Conservation (phyloP, 2,113 vertebrate species). For the Pseudopodoces humilis region DNA sequence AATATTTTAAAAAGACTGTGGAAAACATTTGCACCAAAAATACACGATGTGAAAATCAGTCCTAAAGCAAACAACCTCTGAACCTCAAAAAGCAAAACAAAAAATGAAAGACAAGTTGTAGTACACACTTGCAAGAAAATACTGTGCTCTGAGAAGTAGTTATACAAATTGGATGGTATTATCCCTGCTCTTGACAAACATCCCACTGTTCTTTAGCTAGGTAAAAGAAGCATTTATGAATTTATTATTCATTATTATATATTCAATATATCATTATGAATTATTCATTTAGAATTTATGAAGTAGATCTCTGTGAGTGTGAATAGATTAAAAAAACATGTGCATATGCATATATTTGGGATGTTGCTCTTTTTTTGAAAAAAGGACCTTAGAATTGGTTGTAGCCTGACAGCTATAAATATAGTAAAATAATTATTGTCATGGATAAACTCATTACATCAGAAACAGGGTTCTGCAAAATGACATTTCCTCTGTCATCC, state of each 20-base stretch:
- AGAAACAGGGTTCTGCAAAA: not conserved
- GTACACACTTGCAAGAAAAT: not conserved
- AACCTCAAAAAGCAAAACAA: not conserved
- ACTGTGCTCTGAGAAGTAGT: not conserved
- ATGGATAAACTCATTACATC: not conserved
- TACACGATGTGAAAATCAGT: not conserved
- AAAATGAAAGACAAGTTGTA: not conserved
- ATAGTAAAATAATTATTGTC: not conserved
- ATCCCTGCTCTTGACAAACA: not conserved
- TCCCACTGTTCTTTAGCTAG: not conserved
- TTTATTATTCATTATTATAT: no score
- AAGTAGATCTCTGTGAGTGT: not conserved
- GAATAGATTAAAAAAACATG: not conserved
- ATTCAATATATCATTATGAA: no score
- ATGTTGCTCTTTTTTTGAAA: not conserved
- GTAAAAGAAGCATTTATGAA: not conserved
- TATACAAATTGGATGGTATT: not conserved
- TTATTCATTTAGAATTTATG: not conserved
- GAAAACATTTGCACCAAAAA: not conserved
- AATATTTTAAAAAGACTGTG: not conserved
- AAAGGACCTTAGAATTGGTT: not conserved
- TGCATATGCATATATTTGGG: not conserved
- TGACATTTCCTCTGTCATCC: rapidly evolving
- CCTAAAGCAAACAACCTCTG: not conserved
- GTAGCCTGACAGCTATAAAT: not conserved